Percentiles rank a stretch among this genome's conserved stretches.
Conservation (phyloP, 2,888 invertebrate species). For the Metellina segmentata region DNA sequence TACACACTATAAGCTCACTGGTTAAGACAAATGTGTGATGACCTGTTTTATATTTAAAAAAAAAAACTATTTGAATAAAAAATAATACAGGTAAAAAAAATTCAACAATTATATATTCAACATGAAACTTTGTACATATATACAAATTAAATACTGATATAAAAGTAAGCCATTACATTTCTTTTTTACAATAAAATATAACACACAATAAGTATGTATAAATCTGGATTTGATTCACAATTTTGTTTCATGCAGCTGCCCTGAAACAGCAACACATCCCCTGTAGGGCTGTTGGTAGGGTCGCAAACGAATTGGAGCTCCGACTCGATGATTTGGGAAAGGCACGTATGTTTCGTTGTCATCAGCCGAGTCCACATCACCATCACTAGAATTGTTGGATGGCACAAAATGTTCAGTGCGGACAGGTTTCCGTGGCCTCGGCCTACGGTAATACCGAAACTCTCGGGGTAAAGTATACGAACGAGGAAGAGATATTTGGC, state of each 20-base stretch:
- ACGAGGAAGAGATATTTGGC: conserved; percentile 89
- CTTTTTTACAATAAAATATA: conserved; percentile 57
- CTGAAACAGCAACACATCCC: conserved; percentile 65
- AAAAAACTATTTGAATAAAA: background rate
- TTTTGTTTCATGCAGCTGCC: conserved; percentile 76
- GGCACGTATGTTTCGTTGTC: conserved; percentile 75
- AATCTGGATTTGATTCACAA: conserved; percentile 63
- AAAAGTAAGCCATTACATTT: conserved; percentile 51
- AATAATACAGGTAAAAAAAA: conserved; percentile 24
- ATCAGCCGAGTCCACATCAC: conserved; percentile 80
- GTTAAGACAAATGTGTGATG: background rate
- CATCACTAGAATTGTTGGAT: conserved; percentile 92
- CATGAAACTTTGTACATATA: conserved; percentile 64
- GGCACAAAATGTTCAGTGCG: conserved; percentile 87
- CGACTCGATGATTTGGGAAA: conserved; percentile 66
- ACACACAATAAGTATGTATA: conserved; percentile 23
- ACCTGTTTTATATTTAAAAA: background rate
- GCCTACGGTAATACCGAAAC: conserved; percentile 89
- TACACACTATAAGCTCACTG: background rate
- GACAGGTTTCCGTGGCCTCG: conserved; percentile 83
- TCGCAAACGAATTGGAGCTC: conserved; percentile 67
- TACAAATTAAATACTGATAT: conserved; percentile 75
- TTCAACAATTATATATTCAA: conserved; percentile 53
- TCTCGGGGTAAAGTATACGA: conserved; percentile 92
- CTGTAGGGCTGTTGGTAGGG: conserved; percentile 73